Percentiles rank a stretch among this genome's conserved stretches.
Conservation (phyloP, 2,113 vertebrate genomes). For the Scalopus aquaticus region DNA sequence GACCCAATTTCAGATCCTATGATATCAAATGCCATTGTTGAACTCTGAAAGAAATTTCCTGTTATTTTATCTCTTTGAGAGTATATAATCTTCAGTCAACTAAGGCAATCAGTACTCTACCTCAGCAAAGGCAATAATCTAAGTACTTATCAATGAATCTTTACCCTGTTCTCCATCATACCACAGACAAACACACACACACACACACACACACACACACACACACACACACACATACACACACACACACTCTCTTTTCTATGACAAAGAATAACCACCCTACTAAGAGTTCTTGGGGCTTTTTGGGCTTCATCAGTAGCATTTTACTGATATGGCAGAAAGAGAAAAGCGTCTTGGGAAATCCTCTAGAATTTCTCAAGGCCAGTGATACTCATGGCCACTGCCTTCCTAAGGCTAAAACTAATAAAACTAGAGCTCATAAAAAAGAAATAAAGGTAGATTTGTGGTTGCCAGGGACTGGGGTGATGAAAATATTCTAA, state of each 20-base stretch:
- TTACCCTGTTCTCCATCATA: not conserved
- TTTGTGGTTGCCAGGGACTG: not conserved
- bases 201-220: too few relatives aligned
- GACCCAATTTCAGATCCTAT: not conserved
- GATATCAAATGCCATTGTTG: slow-evolving; percentile 24
- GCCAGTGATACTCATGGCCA: not conserved
- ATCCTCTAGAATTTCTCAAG: not conserved
- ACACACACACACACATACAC: not conserved
- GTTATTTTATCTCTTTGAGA: slow-evolving; percentile 11
- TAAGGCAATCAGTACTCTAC: not conserved
- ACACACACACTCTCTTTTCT: not conserved
- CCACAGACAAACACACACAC: not conserved
- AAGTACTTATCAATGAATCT: not conserved
- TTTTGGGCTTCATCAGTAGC: not conserved
- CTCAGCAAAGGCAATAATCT: not conserved
- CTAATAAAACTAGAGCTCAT: not conserved
- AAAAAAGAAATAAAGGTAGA: not conserved
- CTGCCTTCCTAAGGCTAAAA: not conserved
- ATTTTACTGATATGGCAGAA: not conserved
- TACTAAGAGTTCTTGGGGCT: not conserved
- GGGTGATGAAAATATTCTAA: not conserved
- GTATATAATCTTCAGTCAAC: not conserved
- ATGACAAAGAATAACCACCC: not conserved
- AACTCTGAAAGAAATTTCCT: slow-evolving; percentile 11
- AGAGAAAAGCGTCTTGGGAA: slow-evolving; percentile 15